phyloP scores from a whole-genome alignment of 2,797 vertebrate genomes.

The Paedocypris micromegethes region DNA sequence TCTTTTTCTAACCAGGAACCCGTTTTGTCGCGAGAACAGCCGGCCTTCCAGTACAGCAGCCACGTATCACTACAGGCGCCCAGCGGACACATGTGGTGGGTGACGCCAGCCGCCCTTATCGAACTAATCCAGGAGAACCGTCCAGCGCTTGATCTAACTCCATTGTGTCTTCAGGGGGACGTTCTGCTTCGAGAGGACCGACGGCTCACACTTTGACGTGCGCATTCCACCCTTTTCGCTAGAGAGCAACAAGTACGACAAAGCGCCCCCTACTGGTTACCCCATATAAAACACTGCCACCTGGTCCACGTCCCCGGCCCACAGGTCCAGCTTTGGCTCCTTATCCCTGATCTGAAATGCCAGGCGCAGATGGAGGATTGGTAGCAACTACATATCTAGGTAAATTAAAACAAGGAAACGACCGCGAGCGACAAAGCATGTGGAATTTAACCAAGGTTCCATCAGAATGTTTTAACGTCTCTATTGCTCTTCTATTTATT shows the following conservation, averaged over 20 bases:
- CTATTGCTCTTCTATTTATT: conserved; percentile 15
- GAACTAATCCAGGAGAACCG: too few relatives aligned
- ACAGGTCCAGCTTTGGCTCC: conserved; percentile 15
- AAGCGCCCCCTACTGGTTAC: conserved; percentile 71
- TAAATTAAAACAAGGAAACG: background rate
- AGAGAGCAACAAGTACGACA: conserved; percentile 87
- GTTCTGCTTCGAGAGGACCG: conserved; percentile 92
- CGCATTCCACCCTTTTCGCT: conserved; percentile 97
- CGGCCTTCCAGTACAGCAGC: conserved; percentile 98
- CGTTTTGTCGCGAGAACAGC: conserved; percentile 94
- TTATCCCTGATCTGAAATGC: conserved; percentile 1
- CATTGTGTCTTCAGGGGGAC: conserved; percentile 78
- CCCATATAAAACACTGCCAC: conserved; percentile 56
- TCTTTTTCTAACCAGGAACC: conserved; percentile 77
- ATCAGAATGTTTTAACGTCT: background rate
- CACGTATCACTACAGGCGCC: conserved; percentile 95
- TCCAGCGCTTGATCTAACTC: too few relatives aligned
- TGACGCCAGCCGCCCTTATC: background rate
- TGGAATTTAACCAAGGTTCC: background rate
- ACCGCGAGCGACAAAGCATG: too few relatives aligned
- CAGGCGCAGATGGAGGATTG: background rate
- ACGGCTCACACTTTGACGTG: conserved; percentile 95
- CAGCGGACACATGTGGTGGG: conserved; percentile 98
- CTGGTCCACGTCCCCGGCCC: conserved; percentile 1
- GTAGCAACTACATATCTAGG: conserved; percentile 10